Conservation (phyloP, 2,113 vertebrate species). For the Ginglymostoma cirratum region DNA sequence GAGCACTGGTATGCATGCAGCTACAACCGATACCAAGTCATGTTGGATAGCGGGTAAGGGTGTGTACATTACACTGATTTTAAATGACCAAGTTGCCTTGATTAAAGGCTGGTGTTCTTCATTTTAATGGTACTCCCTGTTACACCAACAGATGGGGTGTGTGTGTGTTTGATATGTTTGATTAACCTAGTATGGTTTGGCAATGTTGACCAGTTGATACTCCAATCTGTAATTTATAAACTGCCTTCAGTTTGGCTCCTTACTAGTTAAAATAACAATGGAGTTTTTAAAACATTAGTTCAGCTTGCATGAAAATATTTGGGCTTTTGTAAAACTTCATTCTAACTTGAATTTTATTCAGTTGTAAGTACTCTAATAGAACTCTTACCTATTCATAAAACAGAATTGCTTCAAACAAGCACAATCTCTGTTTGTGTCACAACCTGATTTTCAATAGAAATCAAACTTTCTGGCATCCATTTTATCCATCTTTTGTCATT, state of each 20-base stretch:
- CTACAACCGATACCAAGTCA: not conserved
- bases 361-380: not conserved
- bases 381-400: not conserved
- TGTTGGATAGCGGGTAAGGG: slow-evolving; percentile 45
- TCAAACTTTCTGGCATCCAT: not conserved
- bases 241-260: not conserved
- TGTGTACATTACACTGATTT: slow-evolving; percentile 35
- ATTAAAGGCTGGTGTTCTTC: not conserved
- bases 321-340: not conserved
- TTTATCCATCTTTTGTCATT: not conserved
- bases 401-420: not conserved
- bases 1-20: slow-evolving; percentile 32
- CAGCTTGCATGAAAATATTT: not conserved
- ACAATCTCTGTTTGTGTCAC: not conserved
- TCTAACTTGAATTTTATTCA: not conserved
- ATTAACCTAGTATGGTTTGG: too few relatives aligned
- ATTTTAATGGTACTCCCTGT: not conserved
- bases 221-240: not conserved
- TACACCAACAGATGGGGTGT: not conserved
- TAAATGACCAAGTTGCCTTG: not conserved
- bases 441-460: not conserved
- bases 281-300: not conserved
- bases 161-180: too few relatives aligned
- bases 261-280: not conserved
- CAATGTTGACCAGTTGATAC: not conserved